Base-by-base conservation (phyloP, 2,113 vertebrate species). In the Propithecus coquereli region DNA sequence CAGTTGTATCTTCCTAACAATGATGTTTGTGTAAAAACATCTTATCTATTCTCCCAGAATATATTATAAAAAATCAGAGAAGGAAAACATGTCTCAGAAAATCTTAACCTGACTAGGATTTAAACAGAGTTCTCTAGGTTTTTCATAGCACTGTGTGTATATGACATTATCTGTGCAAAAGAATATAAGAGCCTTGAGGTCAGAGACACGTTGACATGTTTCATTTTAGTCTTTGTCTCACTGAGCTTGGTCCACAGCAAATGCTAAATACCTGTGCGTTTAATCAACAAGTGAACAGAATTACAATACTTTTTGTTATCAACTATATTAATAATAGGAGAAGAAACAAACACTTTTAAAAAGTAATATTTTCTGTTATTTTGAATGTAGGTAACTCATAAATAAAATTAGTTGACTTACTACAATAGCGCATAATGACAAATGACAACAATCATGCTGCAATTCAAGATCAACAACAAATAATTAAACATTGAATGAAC, bases 401-500 rank as follows among this genome's bases (percentile, higher is more conserved):
- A 77, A 90, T 91, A 98, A 97, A 98, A 94, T 90, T 76, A 95
- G 83, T 57, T 91, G 70, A 91, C 90, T 84, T 95, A 93, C 52
- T 95, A 34, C 86, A 96, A 40, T 23, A 97, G 52, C 95, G 10
- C 63, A 40, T 89, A 97, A 98, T 97, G 95, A 98, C 95, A 98
- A 98, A 98, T 96, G 94, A 87, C 96, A 98, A 95, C 0, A 43
- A 97, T 98, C 90, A 90, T 96, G 94, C 87, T 98, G 92, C 89
- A 98, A 98, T 98, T 98, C 96, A 97, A 95, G 71, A 97, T 95
- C 91, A 98, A 97, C 96, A 98, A 79, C 96, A 98, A 98, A 97
- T 97, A 98, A 98, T 98, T 98, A 98, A 98, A 97, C 87, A 97
- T 86, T 98, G 98, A 98, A 98, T 98, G 97, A 99, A 98, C 93